A percentile compares a stretch with the other conserved stretches of the same genome.
phyloP scores from a whole-genome alignment of 2,797 vertebrate species.

The Australoheros facetus region DNA sequence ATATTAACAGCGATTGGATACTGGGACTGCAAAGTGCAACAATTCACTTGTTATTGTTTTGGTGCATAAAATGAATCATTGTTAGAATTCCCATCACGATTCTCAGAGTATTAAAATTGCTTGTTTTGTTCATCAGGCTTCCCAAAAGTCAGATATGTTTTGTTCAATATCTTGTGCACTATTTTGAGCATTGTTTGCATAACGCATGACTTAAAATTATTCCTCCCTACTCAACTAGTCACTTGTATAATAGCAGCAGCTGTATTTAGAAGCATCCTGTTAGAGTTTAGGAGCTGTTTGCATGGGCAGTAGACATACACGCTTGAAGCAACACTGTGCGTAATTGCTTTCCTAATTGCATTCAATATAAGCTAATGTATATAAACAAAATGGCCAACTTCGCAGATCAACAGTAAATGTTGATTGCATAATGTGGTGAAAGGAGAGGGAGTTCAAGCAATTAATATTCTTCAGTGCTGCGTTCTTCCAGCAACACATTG shows the following conservation, averaged over 20 bases:
- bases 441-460: conserved; percentile 20
- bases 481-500: not conserved
- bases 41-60: not conserved
- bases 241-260: not conserved
- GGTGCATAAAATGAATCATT: not conserved
- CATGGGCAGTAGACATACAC: not conserved
- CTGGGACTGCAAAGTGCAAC: not conserved
- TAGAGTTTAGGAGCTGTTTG: not conserved
- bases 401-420: conserved; percentile 11
- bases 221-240: not conserved
- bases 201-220: not conserved
- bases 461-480: conserved; percentile 2
- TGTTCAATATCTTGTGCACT: not conserved
- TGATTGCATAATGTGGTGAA: conserved; percentile 20
- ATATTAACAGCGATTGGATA: not conserved
- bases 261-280: not conserved
- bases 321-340: not conserved
- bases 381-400: conserved; percentile 8
- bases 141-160: not conserved
- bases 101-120: not conserved
- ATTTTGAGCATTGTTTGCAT: not conserved
- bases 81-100: not conserved
- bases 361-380: conserved; percentile 5
- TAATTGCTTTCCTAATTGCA: not conserved
- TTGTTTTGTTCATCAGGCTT: not conserved